Percentiles rank a stretch among this genome's conserved stretches.
Evolutionary conservation across 2,113 vertebrate genomes (phyloP).

Genomic region (Callospermophilus lateralis): DNA sequence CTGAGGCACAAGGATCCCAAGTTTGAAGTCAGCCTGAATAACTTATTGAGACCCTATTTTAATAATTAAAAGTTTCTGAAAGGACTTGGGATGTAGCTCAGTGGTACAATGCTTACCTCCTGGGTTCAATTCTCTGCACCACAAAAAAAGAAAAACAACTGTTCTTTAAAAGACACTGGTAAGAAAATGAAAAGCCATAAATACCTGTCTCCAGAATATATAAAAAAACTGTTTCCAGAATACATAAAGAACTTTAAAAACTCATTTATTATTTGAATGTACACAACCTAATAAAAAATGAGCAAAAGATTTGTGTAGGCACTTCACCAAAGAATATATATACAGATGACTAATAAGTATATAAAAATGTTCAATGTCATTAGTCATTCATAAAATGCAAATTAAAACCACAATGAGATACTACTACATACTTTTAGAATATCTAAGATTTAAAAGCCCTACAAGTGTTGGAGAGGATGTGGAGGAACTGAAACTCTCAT

Average conservation of each 20-base stretch:
- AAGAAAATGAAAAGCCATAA: not conserved
- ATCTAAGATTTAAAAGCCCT: not conserved
- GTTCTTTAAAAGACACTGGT: not conserved
- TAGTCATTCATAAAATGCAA: constrained; percentile 25
- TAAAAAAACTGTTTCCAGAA: constrained; percentile 5
- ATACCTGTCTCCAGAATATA: not conserved
- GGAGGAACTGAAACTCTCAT: not conserved
- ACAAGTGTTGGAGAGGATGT: not conserved
- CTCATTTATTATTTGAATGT: not conserved
- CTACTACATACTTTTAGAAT: not conserved
- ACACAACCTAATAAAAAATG: not conserved
- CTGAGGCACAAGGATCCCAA: not conserved
- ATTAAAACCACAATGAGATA: not conserved
- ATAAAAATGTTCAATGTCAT: not conserved
- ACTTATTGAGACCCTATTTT: not conserved
- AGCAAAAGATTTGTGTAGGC: not conserved
- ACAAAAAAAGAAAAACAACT: no score
- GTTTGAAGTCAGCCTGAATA: not conserved
- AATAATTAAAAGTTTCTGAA: not conserved
- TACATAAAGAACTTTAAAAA: constrained; percentile 27
- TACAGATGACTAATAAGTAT: not conserved
- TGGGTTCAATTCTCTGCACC: not conserved
- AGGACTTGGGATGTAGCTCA: not conserved
- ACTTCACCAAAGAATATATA: constrained; percentile 6
- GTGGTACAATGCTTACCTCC: not conserved